These are phyloP conservation scores for Anhinga anhinga DNA, from an alignment of 2,113 vertebrate genomes.

Conservation along the genomic window DNA sequence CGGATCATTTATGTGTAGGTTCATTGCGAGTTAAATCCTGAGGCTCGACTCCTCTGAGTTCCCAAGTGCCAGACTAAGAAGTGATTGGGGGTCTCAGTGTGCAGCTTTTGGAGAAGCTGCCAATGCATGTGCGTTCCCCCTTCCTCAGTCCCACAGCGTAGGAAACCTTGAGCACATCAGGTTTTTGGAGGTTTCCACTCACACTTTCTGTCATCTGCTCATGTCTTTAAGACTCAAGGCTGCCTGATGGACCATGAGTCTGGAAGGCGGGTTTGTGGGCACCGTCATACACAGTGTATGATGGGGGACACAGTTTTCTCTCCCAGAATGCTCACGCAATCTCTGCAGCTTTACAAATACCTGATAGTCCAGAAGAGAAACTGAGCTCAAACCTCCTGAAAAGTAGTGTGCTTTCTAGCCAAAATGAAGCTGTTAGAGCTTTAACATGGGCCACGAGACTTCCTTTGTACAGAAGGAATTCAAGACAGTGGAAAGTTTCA, in stretches of 20 bases:
- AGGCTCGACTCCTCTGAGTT: neutral
- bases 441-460: neutral
- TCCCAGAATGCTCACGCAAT: fast-evolving
- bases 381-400: neutral
- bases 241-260: neutral
- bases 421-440: neutral
- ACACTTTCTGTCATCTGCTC: neutral
- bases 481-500: neutral
- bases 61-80: neutral
- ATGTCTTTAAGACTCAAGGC: neutral
- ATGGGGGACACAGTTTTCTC: neutral
- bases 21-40: neutral
- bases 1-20: neutral
- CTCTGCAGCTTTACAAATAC: neutral
- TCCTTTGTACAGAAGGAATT: neutral
- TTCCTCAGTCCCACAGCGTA: neutral
- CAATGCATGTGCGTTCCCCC: fast-evolving
- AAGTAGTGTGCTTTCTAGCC: neutral
- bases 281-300: neutral
- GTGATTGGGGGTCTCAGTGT: neutral
- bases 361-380: neutral
- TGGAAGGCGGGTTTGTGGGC: neutral
- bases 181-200: neutral
- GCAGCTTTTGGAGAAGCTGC: neutral
- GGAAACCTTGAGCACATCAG: neutral